phyloP scores from a whole-genome alignment of 2,888 invertebrate species.

The Andrena trimmerana region DNA sequence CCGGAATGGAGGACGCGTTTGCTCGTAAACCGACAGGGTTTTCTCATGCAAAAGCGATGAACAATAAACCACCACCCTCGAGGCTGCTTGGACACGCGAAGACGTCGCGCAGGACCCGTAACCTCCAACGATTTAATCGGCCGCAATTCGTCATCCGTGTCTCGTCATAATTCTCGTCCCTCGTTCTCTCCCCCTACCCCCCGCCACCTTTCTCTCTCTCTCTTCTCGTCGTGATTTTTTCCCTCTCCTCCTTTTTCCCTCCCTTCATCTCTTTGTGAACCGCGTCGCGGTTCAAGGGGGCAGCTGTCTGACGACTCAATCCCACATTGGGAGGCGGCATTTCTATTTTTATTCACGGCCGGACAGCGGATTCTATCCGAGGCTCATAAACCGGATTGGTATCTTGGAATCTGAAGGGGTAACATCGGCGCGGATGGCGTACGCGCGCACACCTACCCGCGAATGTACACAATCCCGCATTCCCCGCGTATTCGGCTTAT shows the following conservation, averaged over 20 bases:
- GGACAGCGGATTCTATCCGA: constrained; percentile 70
- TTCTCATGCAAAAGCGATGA: constrained; percentile 28
- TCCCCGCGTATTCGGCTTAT: constrained; percentile 35
- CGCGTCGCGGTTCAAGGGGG: constrained; percentile 57
- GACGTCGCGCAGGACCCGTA: constrained; percentile 13
- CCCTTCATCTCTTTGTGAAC: constrained; percentile 45
- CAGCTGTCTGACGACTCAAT: constrained; percentile 73
- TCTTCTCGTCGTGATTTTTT: constrained; percentile 7
- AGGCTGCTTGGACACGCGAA: constrained; percentile 1
- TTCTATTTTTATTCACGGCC: constrained; percentile 67
- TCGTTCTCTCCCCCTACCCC: not conserved
- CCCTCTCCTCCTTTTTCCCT: constrained; percentile 23
- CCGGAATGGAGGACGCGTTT: not conserved
- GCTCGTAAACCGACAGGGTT: not conserved
- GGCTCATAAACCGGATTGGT: constrained; percentile 75
- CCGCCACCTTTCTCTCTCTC: not conserved
- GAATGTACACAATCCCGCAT: constrained; percentile 18
- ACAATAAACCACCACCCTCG: constrained; percentile 15
- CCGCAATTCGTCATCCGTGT: constrained; percentile 41
- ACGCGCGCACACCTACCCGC: constrained; percentile 23
- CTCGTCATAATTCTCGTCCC: constrained; percentile 33
- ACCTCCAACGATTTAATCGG: constrained; percentile 43
- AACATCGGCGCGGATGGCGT: constrained; percentile 50
- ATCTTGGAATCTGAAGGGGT: constrained; percentile 75
- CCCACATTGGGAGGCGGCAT: constrained; percentile 67